phyloP scores from a whole-genome alignment of 1,140 invertebrate species.

The Glossosoma conforme region DNA sequence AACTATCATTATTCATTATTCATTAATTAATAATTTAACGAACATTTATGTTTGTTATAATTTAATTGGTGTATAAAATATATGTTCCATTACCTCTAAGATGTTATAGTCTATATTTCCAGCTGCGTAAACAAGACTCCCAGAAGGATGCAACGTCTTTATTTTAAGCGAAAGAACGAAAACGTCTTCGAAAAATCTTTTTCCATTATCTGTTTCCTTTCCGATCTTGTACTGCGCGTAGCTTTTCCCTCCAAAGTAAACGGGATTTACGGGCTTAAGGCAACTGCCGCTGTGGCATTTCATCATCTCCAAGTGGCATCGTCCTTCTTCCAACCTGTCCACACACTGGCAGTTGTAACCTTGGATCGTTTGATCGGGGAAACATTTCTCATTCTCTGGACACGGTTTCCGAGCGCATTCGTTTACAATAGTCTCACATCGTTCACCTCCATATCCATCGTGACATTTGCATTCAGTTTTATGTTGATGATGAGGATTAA shows the following conservation, averaged over 20 bases:
- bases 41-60: no score
- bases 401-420: conserved; percentile 74
- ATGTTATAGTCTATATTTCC: conserved; percentile 83
- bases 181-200: conserved; percentile 65
- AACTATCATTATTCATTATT: no score
- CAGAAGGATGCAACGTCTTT: conserved; percentile 72
- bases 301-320: conserved; percentile 62
- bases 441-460: conserved; percentile 69
- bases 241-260: conserved; percentile 80
- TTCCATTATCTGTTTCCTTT: conserved; percentile 41
- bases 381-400: conserved; percentile 66
- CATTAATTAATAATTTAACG: no score
- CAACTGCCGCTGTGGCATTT: conserved; percentile 63
- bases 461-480: conserved; percentile 75
- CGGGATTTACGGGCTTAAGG: conserved; percentile 63
- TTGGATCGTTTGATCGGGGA: conserved; percentile 60
- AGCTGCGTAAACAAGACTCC: conserved; percentile 75
- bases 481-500: conserved; percentile 70
- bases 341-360: conserved; percentile 76
- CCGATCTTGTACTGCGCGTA: conserved; percentile 77
- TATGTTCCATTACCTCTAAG: conserved; percentile 55
- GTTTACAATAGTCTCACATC: conserved; percentile 63
- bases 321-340: conserved; percentile 63
- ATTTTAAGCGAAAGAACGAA: conserved; percentile 71
- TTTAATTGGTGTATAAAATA: background rate